These are phyloP conservation scores for Chouioia cunea DNA, from an alignment of 2,888 invertebrate genomes.

Conservation along the genomic window DNA sequence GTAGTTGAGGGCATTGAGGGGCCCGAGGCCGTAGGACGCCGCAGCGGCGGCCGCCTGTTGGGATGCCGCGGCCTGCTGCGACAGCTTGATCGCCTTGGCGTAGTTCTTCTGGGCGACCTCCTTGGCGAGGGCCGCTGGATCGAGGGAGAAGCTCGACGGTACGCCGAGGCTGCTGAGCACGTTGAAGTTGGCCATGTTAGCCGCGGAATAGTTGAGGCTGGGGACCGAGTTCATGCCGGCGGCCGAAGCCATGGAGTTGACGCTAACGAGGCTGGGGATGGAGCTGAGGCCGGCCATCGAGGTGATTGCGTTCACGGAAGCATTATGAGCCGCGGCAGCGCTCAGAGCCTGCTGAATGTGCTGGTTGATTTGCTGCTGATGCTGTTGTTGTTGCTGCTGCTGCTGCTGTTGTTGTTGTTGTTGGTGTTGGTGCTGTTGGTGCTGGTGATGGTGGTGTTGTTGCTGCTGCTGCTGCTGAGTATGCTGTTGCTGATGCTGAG, in stretches of 20 bases:
- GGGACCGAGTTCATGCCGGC: constrained; percentile 52
- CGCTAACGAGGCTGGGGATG: constrained; percentile 54
- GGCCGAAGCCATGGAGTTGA: constrained; percentile 54
- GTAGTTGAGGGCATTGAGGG: constrained; percentile 76
- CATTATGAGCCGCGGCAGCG: constrained; percentile 53
- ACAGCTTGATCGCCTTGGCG: constrained; percentile 79
- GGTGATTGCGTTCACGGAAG: constrained; percentile 56
- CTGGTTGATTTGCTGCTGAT: constrained; percentile 55
- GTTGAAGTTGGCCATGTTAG: constrained; percentile 60
- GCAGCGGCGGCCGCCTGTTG: constrained; percentile 52
- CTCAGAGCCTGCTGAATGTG: constrained; percentile 68
- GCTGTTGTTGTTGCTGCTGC: constrained; percentile 61
- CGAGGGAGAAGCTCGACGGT: constrained; percentile 57
- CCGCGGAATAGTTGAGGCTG: constrained; percentile 59
- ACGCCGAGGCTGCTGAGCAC: constrained; percentile 55
- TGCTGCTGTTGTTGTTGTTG: constrained; percentile 47
- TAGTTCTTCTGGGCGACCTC: constrained; percentile 88
- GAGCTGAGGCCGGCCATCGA: constrained; percentile 60
- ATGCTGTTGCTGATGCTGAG: constrained; percentile 49
- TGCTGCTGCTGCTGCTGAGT: constrained; percentile 47
- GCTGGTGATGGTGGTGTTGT: constrained; percentile 49
- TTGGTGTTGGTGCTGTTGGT: constrained; percentile 47
- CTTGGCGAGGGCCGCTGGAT: constrained; percentile 80
- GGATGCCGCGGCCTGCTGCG: constrained; percentile 65
- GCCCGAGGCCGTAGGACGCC: constrained; percentile 64